Evolutionary conservation across 2,888 invertebrate species (phyloP).

Genomic region (Diachrysia chrysitis): DNA sequence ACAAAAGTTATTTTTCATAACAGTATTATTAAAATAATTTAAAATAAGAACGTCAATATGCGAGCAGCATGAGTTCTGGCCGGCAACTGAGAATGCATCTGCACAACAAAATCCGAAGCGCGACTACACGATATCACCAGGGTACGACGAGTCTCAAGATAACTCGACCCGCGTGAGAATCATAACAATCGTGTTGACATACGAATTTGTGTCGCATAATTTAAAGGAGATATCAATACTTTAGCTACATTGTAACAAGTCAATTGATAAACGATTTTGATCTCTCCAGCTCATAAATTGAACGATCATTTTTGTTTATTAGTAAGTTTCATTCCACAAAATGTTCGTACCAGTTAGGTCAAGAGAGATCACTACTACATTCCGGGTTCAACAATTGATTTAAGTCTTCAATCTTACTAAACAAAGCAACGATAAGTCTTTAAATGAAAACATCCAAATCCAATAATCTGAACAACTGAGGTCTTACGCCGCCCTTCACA

Average conservation of each 20-base stretch:
- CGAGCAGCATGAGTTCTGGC: constrained; percentile 71
- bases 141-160: constrained; percentile 73
- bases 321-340: neutral
- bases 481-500: constrained; percentile 33
- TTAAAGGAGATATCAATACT: constrained; percentile 32
- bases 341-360: neutral
- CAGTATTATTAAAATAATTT: constrained; percentile 19
- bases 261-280: constrained; percentile 22
- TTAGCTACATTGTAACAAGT: constrained; percentile 6
- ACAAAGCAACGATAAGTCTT: constrained; percentile 41
- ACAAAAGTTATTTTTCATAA: neutral
- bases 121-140: constrained; percentile 65
- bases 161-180: constrained; percentile 69
- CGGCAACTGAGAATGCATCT: constrained; percentile 80
- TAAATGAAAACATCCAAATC: constrained; percentile 55
- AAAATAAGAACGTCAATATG: constrained; percentile 61
- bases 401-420: constrained; percentile 22
- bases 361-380: constrained; percentile 10
- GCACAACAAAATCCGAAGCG: constrained; percentile 58
- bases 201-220: constrained; percentile 49
- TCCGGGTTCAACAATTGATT: constrained; percentile 5
- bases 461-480: constrained; percentile 53
- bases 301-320: neutral
- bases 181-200: constrained; percentile 63
- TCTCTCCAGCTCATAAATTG: neutral